A percentile compares a stretch with the other conserved stretches of the same genome.
Evolutionary conservation across 2,888 invertebrate species (phyloP).

Genomic region (Troides helena): DNA sequence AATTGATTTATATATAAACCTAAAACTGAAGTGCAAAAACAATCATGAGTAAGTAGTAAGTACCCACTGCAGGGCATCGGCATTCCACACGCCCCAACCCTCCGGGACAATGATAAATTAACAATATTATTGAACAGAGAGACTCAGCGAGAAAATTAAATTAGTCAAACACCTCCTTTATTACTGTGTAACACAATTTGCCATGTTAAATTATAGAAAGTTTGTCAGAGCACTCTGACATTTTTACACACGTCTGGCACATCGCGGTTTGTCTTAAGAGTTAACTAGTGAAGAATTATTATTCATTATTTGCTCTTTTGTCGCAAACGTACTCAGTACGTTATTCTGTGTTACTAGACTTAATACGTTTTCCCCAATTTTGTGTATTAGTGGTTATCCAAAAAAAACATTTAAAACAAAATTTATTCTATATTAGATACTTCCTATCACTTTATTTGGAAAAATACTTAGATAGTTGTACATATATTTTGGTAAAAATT

Average conservation of each 20-base stretch:
- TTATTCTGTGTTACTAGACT: slow-evolving; percentile 21
- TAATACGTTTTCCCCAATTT: background rate
- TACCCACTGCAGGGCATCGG: slow-evolving; percentile 33
- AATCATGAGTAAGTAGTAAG: slow-evolving; percentile 30
- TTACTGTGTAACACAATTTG: slow-evolving; percentile 37
- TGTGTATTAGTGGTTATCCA: background rate
- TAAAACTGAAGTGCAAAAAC: slow-evolving; percentile 26
- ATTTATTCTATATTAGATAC: too few species aligned
- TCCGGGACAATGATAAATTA: slow-evolving; percentile 66
- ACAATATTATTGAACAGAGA: slow-evolving; percentile 59
- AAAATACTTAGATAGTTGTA: too few species aligned
- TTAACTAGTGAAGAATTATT: slow-evolving; percentile 65
- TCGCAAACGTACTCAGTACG: slow-evolving; percentile 38
- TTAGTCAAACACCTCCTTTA: slow-evolving; percentile 53
- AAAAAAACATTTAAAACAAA: too few species aligned
- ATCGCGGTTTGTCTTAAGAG: slow-evolving; percentile 44
- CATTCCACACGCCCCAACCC: slow-evolving; percentile 40
- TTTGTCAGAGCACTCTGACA: slow-evolving; percentile 43
- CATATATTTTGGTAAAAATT: too few species aligned
- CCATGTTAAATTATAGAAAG: slow-evolving; percentile 51
- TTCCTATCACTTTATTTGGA: too few species aligned
- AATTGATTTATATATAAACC: slow-evolving; percentile 14
- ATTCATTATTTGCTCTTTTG: slow-evolving; percentile 62
- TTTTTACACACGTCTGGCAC: slow-evolving; percentile 43
- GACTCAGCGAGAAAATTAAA: slow-evolving; percentile 55